Conservation (phyloP, 2,797 vertebrate species). For the Alcedo quadribrachys region DNA sequence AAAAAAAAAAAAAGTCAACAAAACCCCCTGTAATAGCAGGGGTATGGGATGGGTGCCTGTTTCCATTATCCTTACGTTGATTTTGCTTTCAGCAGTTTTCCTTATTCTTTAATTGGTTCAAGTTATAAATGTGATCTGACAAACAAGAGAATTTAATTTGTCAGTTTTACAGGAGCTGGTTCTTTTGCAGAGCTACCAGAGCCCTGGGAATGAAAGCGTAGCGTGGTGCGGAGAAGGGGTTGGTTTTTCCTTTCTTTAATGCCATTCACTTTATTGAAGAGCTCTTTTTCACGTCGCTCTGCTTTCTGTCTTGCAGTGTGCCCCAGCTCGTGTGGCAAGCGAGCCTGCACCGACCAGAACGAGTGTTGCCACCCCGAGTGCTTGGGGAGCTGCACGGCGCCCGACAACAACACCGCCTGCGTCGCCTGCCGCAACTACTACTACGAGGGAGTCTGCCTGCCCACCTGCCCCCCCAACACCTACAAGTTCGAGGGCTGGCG, state of each 20-base stretch:
- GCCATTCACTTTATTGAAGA: rapidly evolving
- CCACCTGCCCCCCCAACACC: constrained; percentile 88
- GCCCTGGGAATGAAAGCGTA: rapidly evolving
- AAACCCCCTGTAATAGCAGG: neutral
- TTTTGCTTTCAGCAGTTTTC: constrained; percentile 12
- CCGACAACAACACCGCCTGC: constrained; percentile 88
- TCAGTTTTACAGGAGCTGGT: neutral
- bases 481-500: constrained; percentile 98
- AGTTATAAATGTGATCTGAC: neutral
- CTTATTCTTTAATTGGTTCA: neutral
- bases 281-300: neutral
- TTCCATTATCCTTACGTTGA: constrained; percentile 28
- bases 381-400: constrained; percentile 89
- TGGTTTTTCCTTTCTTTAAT: neutral
- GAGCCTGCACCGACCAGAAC: constrained; percentile 86
- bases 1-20: neutral
- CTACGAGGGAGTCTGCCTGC: constrained; percentile 87
- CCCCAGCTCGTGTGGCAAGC: constrained; percentile 86
- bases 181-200: neutral
- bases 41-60: neutral
- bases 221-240: neutral
- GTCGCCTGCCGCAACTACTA: constrained; percentile 93
- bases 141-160: neutral
- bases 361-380: constrained; percentile 96
- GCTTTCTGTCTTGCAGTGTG: constrained; percentile 84